These are phyloP conservation scores for Pinna nobilis DNA, from an alignment of 1,140 invertebrate species.

Conservation along the genomic window DNA sequence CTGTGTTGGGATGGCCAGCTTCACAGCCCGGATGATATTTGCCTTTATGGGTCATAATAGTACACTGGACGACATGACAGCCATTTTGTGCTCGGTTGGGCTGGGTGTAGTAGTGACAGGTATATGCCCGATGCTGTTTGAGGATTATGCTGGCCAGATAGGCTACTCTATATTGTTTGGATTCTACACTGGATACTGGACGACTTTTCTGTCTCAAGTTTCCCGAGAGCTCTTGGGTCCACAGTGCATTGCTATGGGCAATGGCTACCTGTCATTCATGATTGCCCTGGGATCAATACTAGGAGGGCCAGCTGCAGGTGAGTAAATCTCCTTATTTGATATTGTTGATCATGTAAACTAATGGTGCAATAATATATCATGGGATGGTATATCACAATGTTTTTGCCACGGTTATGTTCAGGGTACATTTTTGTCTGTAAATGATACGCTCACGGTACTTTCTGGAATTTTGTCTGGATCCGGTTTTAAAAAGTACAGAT, in stretches of 20 bases:
- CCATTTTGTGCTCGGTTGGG: conserved; percentile 62
- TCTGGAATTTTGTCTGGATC: too few relatives aligned
- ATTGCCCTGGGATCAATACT: conserved; percentile 65
- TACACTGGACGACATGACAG: conserved; percentile 66
- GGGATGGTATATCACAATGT: too few relatives aligned
- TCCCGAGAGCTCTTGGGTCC: conserved; percentile 67
- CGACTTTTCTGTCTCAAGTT: conserved; percentile 67
- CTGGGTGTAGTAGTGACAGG: conserved; percentile 67
- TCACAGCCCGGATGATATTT: conserved; percentile 64
- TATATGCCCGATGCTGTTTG: conserved; percentile 66
- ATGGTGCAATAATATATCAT: too few relatives aligned
- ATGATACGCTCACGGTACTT: too few relatives aligned
- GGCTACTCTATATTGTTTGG: conserved; percentile 70
- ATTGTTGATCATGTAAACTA: too few relatives aligned
- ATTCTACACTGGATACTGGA: conserved; percentile 72
- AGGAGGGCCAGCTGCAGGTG: conserved; percentile 68
- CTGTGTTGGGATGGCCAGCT: conserved; percentile 65
- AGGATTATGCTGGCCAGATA: conserved; percentile 68
- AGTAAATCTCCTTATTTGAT: too few relatives aligned
- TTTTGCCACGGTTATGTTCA: too few relatives aligned
- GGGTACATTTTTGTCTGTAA: too few relatives aligned
- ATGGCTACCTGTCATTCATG: conserved; percentile 68
- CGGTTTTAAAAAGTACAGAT: too few relatives aligned
- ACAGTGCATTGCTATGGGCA: conserved; percentile 69
- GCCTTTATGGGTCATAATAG: conserved; percentile 70